Conservation (phyloP, 2,888 invertebrate genomes). For the Lathronympha strigana region DNA sequence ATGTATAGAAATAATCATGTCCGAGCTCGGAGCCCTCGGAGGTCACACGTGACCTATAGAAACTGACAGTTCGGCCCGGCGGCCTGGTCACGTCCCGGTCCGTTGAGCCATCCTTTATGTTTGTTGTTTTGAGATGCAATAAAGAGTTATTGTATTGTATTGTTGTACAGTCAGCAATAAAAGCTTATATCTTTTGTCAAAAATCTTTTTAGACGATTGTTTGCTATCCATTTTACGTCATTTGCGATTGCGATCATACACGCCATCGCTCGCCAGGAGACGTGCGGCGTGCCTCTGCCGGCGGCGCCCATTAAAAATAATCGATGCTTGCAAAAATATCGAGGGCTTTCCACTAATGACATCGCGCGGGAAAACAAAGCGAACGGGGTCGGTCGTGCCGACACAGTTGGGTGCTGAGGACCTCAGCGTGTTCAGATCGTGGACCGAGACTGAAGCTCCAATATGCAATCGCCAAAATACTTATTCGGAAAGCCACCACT, state of each 20-base stretch:
- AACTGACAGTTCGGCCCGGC: too few species aligned
- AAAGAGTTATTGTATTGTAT: too few species aligned
- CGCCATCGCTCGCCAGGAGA: slow-evolving; percentile 44
- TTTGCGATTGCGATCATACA: slow-evolving; percentile 4
- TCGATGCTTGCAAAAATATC: slow-evolving; percentile 80
- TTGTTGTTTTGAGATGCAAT: too few species aligned
- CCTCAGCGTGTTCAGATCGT: slow-evolving; percentile 5
- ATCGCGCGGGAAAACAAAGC: slow-evolving; percentile 79
- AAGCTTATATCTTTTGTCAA: too few species aligned
- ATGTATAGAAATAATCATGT: too few species aligned
- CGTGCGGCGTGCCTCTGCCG: slow-evolving; percentile 63
- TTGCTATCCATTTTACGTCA: slow-evolving; percentile 6
- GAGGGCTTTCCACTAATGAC: slow-evolving; percentile 82
- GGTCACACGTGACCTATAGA: too few species aligned
- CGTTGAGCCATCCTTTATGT: too few species aligned
- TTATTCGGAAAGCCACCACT: too few species aligned
- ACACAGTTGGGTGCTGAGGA: slow-evolving; percentile 37
- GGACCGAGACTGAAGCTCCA: neutral
- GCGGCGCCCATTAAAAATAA: slow-evolving; percentile 81
- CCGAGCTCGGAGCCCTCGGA: too few species aligned
- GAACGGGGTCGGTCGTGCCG: slow-evolving; percentile 43
- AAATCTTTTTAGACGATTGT: neutral
- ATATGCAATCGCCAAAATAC: neutral
- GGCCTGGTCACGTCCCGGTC: too few species aligned
- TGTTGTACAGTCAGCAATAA: too few species aligned